These are phyloP conservation scores for Leptinotarsa tumamoca DNA, from an alignment of 2,888 invertebrate genomes.

Conservation along the genomic window DNA sequence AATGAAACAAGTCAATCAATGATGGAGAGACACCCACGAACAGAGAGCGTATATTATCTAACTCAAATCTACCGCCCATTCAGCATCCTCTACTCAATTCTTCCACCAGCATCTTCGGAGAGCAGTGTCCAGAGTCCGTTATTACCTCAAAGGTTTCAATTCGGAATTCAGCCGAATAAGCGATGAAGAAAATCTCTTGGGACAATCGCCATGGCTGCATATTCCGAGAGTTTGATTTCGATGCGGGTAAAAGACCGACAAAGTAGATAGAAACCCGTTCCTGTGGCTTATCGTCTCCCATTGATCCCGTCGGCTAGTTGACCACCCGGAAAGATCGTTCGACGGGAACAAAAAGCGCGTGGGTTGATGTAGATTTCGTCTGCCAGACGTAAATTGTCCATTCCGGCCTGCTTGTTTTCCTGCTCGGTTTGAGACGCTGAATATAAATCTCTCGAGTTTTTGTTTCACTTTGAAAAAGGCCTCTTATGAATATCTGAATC, in stretches of 20 bases:
- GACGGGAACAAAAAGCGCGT: not conserved
- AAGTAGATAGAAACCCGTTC: constrained; percentile 6
- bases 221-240: constrained; percentile 16
- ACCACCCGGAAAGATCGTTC: not conserved
- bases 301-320: not conserved
- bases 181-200: constrained; percentile 32
- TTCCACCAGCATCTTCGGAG: constrained; percentile 3
- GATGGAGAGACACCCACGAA: too few species aligned
- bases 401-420: not conserved
- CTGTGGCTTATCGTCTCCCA: constrained; percentile 8
- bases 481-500: too few species aligned
- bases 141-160: constrained; percentile 36
- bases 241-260: constrained; percentile 9
- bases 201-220: constrained; percentile 30
- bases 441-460: not conserved
- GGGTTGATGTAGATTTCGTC: not conserved
- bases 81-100: not conserved
- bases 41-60: too few species aligned
- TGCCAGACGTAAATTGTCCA: not conserved
- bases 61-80: not conserved
- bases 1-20: too few species aligned
- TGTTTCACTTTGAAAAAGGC: too few species aligned
- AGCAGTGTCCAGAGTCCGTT: constrained; percentile 31
- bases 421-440: not conserved
- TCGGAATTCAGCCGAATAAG: constrained; percentile 39